A percentile compares a stretch with the other conserved stretches of the same genome.
These are phyloP conservation scores for Chaenodraco wilsoni DNA, from an alignment of 2,797 vertebrate genomes.

Conservation along the genomic window DNA sequence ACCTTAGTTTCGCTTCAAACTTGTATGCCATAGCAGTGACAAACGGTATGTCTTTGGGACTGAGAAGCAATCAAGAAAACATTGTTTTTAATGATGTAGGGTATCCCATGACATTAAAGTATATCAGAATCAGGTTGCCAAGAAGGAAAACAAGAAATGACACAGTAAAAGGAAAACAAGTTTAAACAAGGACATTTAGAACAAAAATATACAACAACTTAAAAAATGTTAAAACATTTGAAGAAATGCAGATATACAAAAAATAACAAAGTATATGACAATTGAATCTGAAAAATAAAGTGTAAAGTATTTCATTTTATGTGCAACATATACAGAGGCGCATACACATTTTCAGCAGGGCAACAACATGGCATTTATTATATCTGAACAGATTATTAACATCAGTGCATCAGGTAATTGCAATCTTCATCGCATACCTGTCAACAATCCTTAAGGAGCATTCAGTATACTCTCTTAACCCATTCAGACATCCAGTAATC, in stretches of 20 bases:
- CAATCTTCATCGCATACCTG: not conserved
- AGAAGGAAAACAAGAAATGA: no score
- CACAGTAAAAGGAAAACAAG: no score
- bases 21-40: not conserved
- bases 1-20: not conserved
- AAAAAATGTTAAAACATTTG: no score
- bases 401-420: not conserved
- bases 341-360: not conserved
- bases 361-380: not conserved
- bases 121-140: not conserved
- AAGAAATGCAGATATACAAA: no score
- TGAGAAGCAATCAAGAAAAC: not conserved
- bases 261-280: no score
- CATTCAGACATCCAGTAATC: not conserved
- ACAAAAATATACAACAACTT: no score
- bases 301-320: not conserved
- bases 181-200: no score
- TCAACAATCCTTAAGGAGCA: not conserved
- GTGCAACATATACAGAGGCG: no score
- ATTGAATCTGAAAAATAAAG: not conserved
- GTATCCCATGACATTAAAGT: not conserved
- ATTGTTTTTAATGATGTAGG: not conserved
- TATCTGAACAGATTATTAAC: not conserved
- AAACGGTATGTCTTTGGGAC: not conserved
- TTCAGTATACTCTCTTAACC: not conserved